Evolutionary conservation across 2,113 vertebrate genomes (phyloP).

Genomic region (Grammomys dolichurus): DNA sequence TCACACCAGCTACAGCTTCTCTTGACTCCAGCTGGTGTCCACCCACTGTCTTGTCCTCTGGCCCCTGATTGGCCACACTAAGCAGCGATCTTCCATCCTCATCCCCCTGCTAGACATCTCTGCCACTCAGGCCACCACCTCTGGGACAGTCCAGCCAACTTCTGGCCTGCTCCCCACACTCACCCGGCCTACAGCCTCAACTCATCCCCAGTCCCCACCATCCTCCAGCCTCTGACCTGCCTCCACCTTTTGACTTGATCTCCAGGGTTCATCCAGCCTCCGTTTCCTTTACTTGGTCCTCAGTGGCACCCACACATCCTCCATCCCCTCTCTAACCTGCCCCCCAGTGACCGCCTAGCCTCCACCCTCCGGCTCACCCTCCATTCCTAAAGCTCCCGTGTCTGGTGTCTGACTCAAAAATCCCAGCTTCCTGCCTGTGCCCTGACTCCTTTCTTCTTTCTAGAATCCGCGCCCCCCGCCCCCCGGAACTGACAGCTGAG

Average conservation of each 20-base stretch:
- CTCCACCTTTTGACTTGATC: not conserved
- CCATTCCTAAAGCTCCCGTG: not conserved
- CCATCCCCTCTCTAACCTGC: not conserved
- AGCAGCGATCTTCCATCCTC: not conserved
- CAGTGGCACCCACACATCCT: not conserved
- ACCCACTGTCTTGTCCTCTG: not conserved
- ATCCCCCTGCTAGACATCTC: not conserved
- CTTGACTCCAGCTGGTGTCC: rapidly evolving
- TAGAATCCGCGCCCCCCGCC: not conserved
- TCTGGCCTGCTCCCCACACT: not conserved
- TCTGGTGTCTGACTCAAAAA: not conserved
- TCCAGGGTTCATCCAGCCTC: not conserved
- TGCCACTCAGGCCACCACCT: not conserved
- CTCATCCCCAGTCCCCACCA: not conserved
- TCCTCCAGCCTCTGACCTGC: not conserved
- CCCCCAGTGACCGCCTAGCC: not conserved
- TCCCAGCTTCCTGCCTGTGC: not conserved
- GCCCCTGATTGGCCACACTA: not conserved
- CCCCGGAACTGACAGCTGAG: not conserved
- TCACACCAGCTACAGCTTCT: rapidly evolving
- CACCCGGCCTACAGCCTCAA: not conserved
- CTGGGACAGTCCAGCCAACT: not conserved
- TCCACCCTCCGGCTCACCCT: not conserved
- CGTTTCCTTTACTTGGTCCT: not conserved
- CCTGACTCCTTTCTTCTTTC: not conserved